phyloP scores from a whole-genome alignment of 2,888 invertebrate species.

The Trichacis sp. region DNA sequence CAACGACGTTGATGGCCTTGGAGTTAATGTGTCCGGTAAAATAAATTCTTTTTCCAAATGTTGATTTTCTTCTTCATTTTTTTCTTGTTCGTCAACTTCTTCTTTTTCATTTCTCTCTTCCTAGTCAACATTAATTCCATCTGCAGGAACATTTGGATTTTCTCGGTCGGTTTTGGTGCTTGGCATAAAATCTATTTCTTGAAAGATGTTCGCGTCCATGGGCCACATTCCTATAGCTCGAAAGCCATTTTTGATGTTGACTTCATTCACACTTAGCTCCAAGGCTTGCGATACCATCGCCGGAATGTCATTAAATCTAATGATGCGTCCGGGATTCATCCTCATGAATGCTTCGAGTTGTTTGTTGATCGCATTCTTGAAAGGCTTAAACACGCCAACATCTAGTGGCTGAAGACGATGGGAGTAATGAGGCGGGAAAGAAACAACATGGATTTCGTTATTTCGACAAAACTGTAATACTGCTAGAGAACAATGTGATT shows the following conservation, averaged over 20 bases:
- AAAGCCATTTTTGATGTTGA: slow-evolving; percentile 59
- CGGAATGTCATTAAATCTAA: slow-evolving; percentile 63
- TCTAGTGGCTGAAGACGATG: slow-evolving; percentile 67
- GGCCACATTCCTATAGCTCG: slow-evolving; percentile 53
- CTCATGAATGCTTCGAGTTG: slow-evolving; percentile 56
- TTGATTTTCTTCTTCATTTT: too few species aligned
- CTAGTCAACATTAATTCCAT: too few species aligned
- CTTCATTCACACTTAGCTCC: slow-evolving; percentile 56
- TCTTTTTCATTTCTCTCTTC: background rate
- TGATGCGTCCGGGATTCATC: slow-evolving; percentile 60
- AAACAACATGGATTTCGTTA: slow-evolving; percentile 62
- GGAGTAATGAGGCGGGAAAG: slow-evolving; percentile 64
- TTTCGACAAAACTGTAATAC: too few species aligned
- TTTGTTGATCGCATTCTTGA: slow-evolving; percentile 57
- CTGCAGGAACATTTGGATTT: slow-evolving; percentile 11
- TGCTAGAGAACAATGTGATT: too few species aligned
- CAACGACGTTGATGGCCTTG: background rate
- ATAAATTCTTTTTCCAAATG: background rate
- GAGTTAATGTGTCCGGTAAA: background rate
- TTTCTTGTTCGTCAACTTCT: background rate
- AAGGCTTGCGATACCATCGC: slow-evolving; percentile 46
- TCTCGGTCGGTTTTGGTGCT: slow-evolving; percentile 44
- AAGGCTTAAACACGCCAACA: slow-evolving; percentile 61
- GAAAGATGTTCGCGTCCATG: slow-evolving; percentile 52
- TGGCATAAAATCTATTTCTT: slow-evolving; percentile 51